Evolutionary conservation across 2,797 vertebrate species (phyloP).

Genomic region (Vireo griseus): DNA sequence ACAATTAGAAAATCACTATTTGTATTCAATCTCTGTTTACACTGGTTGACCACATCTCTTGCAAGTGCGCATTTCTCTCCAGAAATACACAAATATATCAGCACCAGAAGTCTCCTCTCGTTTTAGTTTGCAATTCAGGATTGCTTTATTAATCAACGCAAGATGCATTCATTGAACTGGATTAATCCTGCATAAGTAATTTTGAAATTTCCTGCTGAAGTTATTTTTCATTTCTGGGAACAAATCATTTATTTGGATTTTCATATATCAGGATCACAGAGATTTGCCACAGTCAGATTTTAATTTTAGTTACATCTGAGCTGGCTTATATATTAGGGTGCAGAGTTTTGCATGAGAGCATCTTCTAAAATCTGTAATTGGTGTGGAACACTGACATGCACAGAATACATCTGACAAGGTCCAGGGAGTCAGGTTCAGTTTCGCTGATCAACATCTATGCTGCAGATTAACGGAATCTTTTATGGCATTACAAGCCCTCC

Average conservation of each 20-base stretch:
- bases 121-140: conserved; percentile 80
- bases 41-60: conserved; percentile 67
- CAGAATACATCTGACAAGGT: conserved; percentile 78
- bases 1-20: conserved; percentile 63
- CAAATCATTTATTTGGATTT: conserved; percentile 82
- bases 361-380: conserved; percentile 81
- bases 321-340: conserved; percentile 77
- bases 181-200: conserved; percentile 85
- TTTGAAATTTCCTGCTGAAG: conserved; percentile 78
- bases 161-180: conserved; percentile 80
- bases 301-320: conserved; percentile 80
- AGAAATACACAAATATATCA: conserved; percentile 63
- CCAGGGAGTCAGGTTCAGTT: conserved; percentile 71
- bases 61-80: conserved; percentile 42
- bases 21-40: conserved; percentile 63
- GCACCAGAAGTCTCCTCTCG: conserved; percentile 67
- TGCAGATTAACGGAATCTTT: conserved; percentile 79
- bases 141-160: conserved; percentile 79
- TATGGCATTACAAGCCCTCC: conserved; percentile 69
- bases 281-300: conserved; percentile 83
- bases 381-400: conserved; percentile 79
- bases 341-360: conserved; percentile 76
- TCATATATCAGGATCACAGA: conserved; percentile 84
- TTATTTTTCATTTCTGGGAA: conserved; percentile 83
- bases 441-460: conserved; percentile 73